Percentiles rank a stretch among this genome's conserved stretches.
These are phyloP conservation scores for Dunckerocampus dactyliophorus DNA, from an alignment of 2,113 vertebrate genomes.

Conservation along the genomic window DNA sequence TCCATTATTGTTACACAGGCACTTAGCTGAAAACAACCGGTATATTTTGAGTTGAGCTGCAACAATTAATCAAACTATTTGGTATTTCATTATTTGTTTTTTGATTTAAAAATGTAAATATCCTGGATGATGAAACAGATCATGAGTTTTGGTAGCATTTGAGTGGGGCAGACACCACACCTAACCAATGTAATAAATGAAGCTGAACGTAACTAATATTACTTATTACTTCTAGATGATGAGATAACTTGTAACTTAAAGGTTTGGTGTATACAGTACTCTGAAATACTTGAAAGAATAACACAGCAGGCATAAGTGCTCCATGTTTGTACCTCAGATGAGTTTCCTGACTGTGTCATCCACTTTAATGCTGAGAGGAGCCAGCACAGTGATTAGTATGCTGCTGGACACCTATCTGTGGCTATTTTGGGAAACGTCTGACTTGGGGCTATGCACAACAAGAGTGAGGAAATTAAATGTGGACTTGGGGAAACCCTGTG, in stretches of 20 bases:
- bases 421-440: constrained; percentile 46
- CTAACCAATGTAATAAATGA: not conserved
- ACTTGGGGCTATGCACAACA: constrained; percentile 26
- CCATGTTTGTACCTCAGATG: not conserved
- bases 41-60: not conserved
- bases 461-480: constrained; percentile 35
- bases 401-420: constrained; percentile 21
- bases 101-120: no score
- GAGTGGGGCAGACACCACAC: not conserved
- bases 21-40: not conserved
- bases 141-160: not conserved
- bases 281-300: constrained; percentile 1
- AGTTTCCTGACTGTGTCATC: not conserved
- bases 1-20: not conserved
- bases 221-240: not conserved
- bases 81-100: no score
- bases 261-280: not conserved
- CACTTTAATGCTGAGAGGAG: constrained; percentile 28
- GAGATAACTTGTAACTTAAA: not conserved
- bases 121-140: not conserved
- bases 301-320: not conserved
- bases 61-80: no score
- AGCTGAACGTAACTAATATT: not conserved
- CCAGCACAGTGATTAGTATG: constrained; percentile 41
- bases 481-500: constrained; percentile 19